Base-by-base conservation (phyloP, 2,113 vertebrate genomes). In the Paradoxurus hermaphroditus region DNA sequence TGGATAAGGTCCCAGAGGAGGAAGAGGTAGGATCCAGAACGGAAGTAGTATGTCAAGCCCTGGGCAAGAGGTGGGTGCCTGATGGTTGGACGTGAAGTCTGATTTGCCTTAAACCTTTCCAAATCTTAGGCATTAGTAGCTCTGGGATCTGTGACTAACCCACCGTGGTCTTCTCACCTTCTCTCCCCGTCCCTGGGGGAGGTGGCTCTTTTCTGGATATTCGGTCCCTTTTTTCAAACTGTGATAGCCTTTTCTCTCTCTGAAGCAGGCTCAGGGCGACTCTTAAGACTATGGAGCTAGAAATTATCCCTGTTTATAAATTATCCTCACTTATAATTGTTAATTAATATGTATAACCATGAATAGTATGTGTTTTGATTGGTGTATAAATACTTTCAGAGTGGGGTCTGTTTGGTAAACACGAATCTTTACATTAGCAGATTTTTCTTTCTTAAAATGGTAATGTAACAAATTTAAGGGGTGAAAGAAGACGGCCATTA, bases 371-470 rank as follows among this genome's bases (percentile, higher is more conserved):
- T n/a, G 31, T 95, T 81, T 75, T 94, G 84, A 85, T 94, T 93
- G 82, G 5, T 62, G 75, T 65, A 25, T 10, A 51, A 70, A 91
- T 91, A 14, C 21, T 86, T 96, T 95, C 49, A 84, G 67, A 89
- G 29, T 70, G 34, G 11, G 29, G 7, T 34, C 53, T 90, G 31
- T 53, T 79, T 97, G 85, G 9, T 89, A 86, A 91, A 86, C 78
- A 44, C 56, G 88, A 86, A 89, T 34, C 41, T 90, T 96, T 44
- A 89, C 29, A 86, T 62, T 63, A 96, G 81, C 7, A 91, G 65
- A 41, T 11, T 73, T 94, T 96, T 87, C 81, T 39, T 93, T 86
- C 75, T 95, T 96, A 68, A 97, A 91, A 91, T 87, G 75, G 93
- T 84, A 68, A 72, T 53, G 84, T 34, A 72, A 49, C 19, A 59